A percentile compares a stretch with the other conserved stretches of the same genome.
phyloP scores from a whole-genome alignment of 2,797 vertebrate genomes.

The Fratercula arctica region DNA sequence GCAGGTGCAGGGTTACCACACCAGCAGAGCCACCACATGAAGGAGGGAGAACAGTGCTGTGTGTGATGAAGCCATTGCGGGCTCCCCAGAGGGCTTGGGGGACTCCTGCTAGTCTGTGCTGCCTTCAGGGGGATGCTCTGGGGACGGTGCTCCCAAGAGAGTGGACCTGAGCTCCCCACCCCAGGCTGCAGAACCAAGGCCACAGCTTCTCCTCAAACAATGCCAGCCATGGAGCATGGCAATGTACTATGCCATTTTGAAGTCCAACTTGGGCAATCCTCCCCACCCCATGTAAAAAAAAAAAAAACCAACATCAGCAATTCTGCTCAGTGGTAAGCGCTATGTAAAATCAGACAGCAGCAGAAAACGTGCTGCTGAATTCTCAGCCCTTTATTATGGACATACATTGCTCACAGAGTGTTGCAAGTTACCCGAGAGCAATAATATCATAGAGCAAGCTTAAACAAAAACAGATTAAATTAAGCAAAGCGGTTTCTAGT shows the following conservation, averaged over 20 bases:
- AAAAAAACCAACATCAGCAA: neutral
- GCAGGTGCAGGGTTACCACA: neutral
- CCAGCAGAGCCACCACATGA: neutral
- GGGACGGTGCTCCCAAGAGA: neutral
- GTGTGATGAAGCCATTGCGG: neutral
- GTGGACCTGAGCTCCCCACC: neutral
- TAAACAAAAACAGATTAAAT: neutral
- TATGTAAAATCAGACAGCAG: neutral
- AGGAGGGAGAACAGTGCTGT: neutral
- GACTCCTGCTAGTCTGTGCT: neutral
- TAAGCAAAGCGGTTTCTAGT: neutral
- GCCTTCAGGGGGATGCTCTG: fast-evolving
- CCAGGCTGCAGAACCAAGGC: fast-evolving
- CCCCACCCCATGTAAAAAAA: neutral
- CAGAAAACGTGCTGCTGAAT: neutral
- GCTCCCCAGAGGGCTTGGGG: neutral
- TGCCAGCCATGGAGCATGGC: neutral
- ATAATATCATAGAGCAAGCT: neutral
- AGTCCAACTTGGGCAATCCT: neutral
- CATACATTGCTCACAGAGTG: neutral
- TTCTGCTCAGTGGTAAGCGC: neutral
- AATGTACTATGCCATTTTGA: neutral
- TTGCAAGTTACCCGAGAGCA: neutral
- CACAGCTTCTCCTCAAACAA: neutral
- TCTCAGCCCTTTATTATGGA: neutral